Percentiles rank a stretch among this genome's conserved stretches.
These are phyloP conservation scores for Chiroxiphia lanceolata DNA, from an alignment of 2,797 vertebrate species.

Conservation along the genomic window DNA sequence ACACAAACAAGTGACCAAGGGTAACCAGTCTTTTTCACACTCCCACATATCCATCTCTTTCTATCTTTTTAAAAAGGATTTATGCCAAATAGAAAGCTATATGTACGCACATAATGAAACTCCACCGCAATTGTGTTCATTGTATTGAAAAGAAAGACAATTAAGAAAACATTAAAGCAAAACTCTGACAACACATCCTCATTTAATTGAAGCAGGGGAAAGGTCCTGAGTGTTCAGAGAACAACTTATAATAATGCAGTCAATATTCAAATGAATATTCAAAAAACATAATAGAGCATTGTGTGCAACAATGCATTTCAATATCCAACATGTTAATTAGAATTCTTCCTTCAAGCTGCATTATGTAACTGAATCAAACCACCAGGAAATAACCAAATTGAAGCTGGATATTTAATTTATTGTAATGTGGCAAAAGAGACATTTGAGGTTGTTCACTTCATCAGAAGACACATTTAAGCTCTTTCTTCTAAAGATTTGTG, in stretches of 20 bases:
- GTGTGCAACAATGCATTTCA: background rate
- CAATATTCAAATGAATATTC: background rate
- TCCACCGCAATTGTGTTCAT: background rate
- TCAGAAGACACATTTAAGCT: background rate
- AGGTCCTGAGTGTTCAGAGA: background rate
- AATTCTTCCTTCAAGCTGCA: background rate
- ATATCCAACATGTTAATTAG: background rate
- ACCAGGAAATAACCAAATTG: background rate
- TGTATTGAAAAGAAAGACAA: background rate
- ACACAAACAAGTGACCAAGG: background rate
- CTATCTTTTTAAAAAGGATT: background rate
- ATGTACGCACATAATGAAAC: background rate
- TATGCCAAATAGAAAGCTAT: background rate
- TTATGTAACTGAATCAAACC: background rate
- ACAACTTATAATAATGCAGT: background rate
- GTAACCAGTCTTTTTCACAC: background rate
- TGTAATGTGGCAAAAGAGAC: background rate
- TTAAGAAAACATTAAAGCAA: background rate
- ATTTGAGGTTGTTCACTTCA: background rate
- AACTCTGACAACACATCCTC: background rate
- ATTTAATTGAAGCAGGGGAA: background rate
- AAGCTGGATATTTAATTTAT: background rate
- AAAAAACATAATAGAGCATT: background rate
- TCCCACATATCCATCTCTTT: background rate
- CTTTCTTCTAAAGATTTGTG: background rate